Conservation (phyloP, 2,797 vertebrate genomes). For the Hozukius guyotensis region DNA sequence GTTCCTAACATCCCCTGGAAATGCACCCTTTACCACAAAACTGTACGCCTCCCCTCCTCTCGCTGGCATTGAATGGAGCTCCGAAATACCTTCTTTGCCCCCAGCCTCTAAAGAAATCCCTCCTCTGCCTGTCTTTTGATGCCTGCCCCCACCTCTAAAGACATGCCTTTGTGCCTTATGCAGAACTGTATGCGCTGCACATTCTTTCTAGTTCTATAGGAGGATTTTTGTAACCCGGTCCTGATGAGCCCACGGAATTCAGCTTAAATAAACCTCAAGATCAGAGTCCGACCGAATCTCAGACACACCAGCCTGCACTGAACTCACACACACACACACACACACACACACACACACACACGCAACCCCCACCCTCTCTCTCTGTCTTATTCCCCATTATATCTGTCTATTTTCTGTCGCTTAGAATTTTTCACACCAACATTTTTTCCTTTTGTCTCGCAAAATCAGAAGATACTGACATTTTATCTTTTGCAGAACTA, state of each 20-base stretch:
- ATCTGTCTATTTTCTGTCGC: conserved; percentile 20
- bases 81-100: conserved; percentile 79
- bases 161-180: conserved; percentile 85
- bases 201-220: conserved; percentile 86
- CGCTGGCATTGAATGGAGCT: conserved; percentile 67
- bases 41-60: conserved; percentile 53
- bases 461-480: not conserved
- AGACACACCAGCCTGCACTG: conserved; percentile 70
- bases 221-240: conserved; percentile 82
- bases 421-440: conserved; percentile 23
- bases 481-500: conserved; percentile 1
- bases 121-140: conserved; percentile 82
- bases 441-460: conserved; percentile 24
- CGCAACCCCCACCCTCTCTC: not conserved
- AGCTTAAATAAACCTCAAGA: conserved; percentile 86
- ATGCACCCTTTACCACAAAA: conserved; percentile 53
- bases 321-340: conserved; percentile 51
- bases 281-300: conserved; percentile 77
- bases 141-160: conserved; percentile 82
- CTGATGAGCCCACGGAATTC: conserved; percentile 85
- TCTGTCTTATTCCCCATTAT: conserved; percentile 24
- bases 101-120: conserved; percentile 82
- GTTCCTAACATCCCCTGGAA: conserved; percentile 58
- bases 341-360: conserved; percentile 21
- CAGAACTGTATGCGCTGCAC: conserved; percentile 85